Percentiles rank a stretch among this genome's conserved stretches.
Conservation (phyloP, 2,888 invertebrate genomes). For the Eueremaeus valkanovi region DNA sequence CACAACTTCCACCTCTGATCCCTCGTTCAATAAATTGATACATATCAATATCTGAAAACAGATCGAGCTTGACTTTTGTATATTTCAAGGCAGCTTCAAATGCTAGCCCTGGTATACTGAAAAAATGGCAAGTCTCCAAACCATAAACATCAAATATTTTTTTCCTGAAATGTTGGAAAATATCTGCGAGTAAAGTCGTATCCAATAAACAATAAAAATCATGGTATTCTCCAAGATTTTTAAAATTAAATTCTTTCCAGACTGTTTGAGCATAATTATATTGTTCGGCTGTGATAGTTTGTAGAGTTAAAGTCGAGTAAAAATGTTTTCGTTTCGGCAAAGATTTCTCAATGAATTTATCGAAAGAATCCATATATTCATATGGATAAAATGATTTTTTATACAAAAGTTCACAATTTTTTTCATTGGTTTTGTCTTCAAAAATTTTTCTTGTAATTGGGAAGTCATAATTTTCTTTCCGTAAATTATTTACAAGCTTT, state of each 20-base stretch:
- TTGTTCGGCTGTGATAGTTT: conserved; percentile 40
- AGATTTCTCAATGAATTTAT: conserved; percentile 47
- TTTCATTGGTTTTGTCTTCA: conserved; percentile 18
- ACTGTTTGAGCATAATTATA: conserved; percentile 47
- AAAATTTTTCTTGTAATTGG: conserved; percentile 41
- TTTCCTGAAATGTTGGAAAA: conserved; percentile 50
- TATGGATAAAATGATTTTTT: conserved; percentile 50
- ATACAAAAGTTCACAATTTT: conserved; percentile 36
- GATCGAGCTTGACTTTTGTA: conserved; percentile 48
- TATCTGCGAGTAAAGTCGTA: conserved; percentile 49
- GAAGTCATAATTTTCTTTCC: background rate
- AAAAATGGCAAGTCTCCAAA: conserved; percentile 49
- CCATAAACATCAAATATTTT: conserved; percentile 47
- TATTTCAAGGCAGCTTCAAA: conserved; percentile 50
- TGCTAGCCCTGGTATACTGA: conserved; percentile 49
- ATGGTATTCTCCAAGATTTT: conserved; percentile 47
- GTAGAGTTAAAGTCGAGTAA: conserved; percentile 44
- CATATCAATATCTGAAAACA: conserved; percentile 49
- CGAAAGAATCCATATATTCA: conserved; percentile 49
- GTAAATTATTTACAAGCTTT: conserved; percentile 45
- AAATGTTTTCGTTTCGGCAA: conserved; percentile 46
- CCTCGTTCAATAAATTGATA: conserved; percentile 47
- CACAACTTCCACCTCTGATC: conserved; percentile 45
- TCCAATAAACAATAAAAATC: conserved; percentile 48
- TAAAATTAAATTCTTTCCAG: conserved; percentile 47